phyloP scores from a whole-genome alignment of 2,888 invertebrate genomes.

The Biston stratarius region DNA sequence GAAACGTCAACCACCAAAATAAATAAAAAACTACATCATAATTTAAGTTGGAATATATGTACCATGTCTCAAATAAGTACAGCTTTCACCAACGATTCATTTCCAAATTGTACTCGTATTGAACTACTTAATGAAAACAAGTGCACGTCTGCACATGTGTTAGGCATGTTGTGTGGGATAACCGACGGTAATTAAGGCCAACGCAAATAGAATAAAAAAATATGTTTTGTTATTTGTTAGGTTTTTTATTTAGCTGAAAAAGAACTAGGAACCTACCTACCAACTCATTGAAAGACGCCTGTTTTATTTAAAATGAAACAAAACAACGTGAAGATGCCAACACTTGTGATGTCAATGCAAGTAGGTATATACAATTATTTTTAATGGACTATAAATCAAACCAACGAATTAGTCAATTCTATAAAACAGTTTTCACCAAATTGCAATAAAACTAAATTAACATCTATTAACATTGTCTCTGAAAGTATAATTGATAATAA shows the following conservation, averaged over 20 bases:
- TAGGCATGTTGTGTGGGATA: constrained; percentile 51
- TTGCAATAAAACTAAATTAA: too few species aligned
- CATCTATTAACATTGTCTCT: too few species aligned
- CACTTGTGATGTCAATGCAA: too few species aligned
- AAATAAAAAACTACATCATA: too few species aligned
- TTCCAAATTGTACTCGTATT: constrained; percentile 10
- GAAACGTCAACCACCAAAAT: too few species aligned
- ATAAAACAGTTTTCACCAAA: not conserved
- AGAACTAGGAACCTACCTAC: not conserved
- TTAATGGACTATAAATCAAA: too few species aligned
- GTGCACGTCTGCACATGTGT: constrained; percentile 37
- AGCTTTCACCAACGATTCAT: constrained; percentile 25
- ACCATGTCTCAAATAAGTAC: constrained; percentile 14
- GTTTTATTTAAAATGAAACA: too few species aligned
- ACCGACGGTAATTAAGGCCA: constrained; percentile 63
- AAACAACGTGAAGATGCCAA: too few species aligned
- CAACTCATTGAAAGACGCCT: not conserved
- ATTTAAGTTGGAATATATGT: not conserved
- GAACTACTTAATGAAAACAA: constrained; percentile 30
- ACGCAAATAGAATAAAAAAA: constrained; percentile 48
- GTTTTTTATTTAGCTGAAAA: not conserved
- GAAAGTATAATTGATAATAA: too few species aligned
- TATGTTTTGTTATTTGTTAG: constrained; percentile 3
- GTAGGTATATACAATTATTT: too few species aligned
- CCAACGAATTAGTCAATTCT: too few species aligned